These are phyloP conservation scores for Chrosomus eos DNA, from an alignment of 2,797 vertebrate species.

Conservation along the genomic window DNA sequence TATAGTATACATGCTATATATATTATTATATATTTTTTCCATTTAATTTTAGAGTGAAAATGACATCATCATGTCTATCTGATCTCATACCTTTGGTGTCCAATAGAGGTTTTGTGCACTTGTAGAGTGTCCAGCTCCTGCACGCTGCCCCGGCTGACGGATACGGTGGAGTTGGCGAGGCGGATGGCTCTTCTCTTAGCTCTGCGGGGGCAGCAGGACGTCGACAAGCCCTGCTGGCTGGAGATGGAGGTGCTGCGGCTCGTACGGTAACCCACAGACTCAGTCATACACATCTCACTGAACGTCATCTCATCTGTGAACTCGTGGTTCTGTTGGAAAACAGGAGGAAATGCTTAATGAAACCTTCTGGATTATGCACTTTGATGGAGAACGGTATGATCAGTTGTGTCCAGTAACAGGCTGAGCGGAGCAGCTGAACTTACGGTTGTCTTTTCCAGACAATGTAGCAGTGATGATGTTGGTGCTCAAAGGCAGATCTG, in stretches of 20 bases:
- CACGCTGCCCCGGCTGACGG: slow-evolving; percentile 86
- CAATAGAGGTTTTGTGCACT: slow-evolving; percentile 71
- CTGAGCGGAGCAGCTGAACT: slow-evolving; percentile 46
- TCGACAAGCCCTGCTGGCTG: slow-evolving; percentile 84
- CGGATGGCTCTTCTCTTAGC: slow-evolving; percentile 85
- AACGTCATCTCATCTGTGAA: slow-evolving; percentile 81
- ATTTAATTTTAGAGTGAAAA: background rate
- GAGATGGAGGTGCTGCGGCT: slow-evolving; percentile 91
- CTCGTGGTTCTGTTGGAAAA: slow-evolving; percentile 75
- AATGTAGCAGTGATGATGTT: slow-evolving; percentile 82
- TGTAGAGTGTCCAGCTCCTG: slow-evolving; percentile 89
- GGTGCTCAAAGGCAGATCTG: slow-evolving; percentile 79
- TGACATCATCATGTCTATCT: background rate
- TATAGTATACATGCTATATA: no score
- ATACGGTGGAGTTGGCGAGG: slow-evolving; percentile 89
- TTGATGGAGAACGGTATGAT: background rate
- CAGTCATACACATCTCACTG: slow-evolving; percentile 85
- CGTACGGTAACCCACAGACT: slow-evolving; percentile 84
- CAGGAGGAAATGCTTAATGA: background rate
- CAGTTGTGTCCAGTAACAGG: background rate
- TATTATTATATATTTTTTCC: no score
- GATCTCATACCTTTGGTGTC: slow-evolving; percentile 74
- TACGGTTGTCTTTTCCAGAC: slow-evolving; percentile 83
- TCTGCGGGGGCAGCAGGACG: slow-evolving; percentile 86
- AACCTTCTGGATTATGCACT: background rate